These are phyloP conservation scores for Volucella zonaria DNA, from an alignment of 2,888 invertebrate genomes.

Conservation along the genomic window DNA sequence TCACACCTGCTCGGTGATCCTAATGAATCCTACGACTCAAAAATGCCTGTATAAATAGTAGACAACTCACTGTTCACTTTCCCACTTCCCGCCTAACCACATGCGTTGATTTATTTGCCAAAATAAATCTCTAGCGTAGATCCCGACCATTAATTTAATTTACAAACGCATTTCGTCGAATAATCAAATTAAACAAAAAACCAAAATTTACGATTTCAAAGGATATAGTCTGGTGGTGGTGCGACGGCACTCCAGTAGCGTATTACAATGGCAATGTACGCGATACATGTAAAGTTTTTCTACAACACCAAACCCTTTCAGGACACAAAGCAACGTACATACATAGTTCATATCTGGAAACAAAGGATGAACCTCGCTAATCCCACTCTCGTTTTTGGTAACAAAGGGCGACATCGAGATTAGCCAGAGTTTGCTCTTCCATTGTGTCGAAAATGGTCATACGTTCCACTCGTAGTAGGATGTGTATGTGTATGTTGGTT, in stretches of 20 bases:
- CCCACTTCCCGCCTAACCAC: not conserved
- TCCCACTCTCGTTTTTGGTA: constrained; percentile 43
- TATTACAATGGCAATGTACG: constrained; percentile 17
- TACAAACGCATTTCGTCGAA: constrained; percentile 58
- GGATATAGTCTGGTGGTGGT: constrained; percentile 8
- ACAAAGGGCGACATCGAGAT: constrained; percentile 67
- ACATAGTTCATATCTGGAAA: constrained; percentile 48
- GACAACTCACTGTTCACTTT: not conserved
- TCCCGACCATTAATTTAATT: constrained; percentile 60
- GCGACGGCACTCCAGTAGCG: not conserved
- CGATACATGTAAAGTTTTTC: constrained; percentile 35
- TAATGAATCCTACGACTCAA: no score
- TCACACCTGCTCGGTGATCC: no score
- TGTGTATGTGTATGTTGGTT: not conserved
- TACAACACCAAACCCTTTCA: constrained; percentile 19
- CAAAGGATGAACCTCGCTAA: constrained; percentile 64
- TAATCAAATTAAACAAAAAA: constrained; percentile 52
- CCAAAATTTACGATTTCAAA: constrained; percentile 61
- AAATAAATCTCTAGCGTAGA: constrained; percentile 49
- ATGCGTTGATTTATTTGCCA: constrained; percentile 49
- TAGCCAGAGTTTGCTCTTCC: constrained; percentile 68
- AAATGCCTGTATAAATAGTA: no score
- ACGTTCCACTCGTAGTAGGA: not conserved
- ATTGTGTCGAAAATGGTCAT: constrained; percentile 35
- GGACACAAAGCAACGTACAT: constrained; percentile 61